Evolutionary conservation across 2,888 invertebrate genomes (phyloP).

Genomic region (Argynnis bischoffii): DNA sequence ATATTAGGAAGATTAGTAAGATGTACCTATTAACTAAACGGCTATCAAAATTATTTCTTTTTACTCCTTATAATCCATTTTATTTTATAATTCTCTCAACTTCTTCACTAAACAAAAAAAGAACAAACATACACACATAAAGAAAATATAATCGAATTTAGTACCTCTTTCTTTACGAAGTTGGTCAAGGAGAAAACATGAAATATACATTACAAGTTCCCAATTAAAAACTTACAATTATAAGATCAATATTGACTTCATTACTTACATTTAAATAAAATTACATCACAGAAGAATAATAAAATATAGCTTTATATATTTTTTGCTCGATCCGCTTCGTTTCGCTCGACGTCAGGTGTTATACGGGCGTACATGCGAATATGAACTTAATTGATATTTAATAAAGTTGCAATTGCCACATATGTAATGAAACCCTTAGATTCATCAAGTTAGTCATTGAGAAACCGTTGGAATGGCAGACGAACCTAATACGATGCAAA

Average conservation of each 20-base stretch:
- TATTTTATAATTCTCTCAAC: too few species aligned
- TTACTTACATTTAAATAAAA: slow-evolving; percentile 7
- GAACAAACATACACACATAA: too few species aligned
- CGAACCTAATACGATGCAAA: slow-evolving; percentile 18
- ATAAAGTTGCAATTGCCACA: slow-evolving; percentile 13
- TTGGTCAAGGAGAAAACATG: too few species aligned
- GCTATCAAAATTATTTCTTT: too few species aligned
- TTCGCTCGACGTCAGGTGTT: slow-evolving; percentile 37
- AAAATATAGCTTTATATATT: slow-evolving; percentile 16
- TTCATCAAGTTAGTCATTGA: slow-evolving; percentile 20
- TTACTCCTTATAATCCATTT: too few species aligned
- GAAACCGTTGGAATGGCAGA: slow-evolving; percentile 27
- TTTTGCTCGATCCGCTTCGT: slow-evolving; percentile 36
- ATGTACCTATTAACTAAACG: too few species aligned
- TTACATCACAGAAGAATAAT: slow-evolving; percentile 12
- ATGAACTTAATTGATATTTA: slow-evolving; percentile 7
- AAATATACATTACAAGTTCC: too few species aligned
- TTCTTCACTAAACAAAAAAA: too few species aligned
- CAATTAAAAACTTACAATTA: neutral
- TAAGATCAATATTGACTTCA: neutral
- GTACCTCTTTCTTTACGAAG: too few species aligned
- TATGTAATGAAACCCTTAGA: slow-evolving; percentile 23
- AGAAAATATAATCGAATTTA: too few species aligned
- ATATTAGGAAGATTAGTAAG: too few species aligned
- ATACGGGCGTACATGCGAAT: slow-evolving; percentile 4